Percentiles rank a stretch among this genome's conserved stretches.
These are phyloP conservation scores for Lapara coniferarum DNA, from an alignment of 2,888 invertebrate genomes.

Conservation along the genomic window DNA sequence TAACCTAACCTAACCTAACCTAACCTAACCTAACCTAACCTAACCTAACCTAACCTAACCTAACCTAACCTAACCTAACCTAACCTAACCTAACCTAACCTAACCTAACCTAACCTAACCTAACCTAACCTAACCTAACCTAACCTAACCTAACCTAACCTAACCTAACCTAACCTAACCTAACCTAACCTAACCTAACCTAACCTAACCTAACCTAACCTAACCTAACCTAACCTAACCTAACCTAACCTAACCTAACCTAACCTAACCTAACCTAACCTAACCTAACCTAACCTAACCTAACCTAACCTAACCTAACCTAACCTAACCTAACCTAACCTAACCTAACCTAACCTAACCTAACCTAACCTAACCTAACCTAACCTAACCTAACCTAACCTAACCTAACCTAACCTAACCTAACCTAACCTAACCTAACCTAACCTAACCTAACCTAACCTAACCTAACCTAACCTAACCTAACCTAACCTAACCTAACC, in stretches of 20 bases:
- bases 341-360: constrained; percentile 29
- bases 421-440: constrained; percentile 28
- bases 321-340: constrained; percentile 28
- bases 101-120: too few relatives aligned
- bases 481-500: constrained; percentile 29
- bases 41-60: too few relatives aligned
- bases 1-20: too few relatives aligned
- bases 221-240: too few relatives aligned
- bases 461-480: constrained; percentile 32
- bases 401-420: constrained; percentile 30
- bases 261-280: constrained; percentile 32
- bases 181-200: too few relatives aligned
- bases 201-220: too few relatives aligned
- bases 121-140: too few relatives aligned
- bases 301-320: constrained; percentile 32
- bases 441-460: constrained; percentile 33
- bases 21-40: too few relatives aligned
- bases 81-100: too few relatives aligned
- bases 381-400: constrained; percentile 29
- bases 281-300: constrained; percentile 31
- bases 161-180: too few relatives aligned
- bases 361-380: constrained; percentile 29
- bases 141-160: too few relatives aligned
- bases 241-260: constrained; percentile 32
- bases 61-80: too few relatives aligned